phyloP scores from a whole-genome alignment of 2,888 invertebrate genomes.

The Ochropacha duplaris region DNA sequence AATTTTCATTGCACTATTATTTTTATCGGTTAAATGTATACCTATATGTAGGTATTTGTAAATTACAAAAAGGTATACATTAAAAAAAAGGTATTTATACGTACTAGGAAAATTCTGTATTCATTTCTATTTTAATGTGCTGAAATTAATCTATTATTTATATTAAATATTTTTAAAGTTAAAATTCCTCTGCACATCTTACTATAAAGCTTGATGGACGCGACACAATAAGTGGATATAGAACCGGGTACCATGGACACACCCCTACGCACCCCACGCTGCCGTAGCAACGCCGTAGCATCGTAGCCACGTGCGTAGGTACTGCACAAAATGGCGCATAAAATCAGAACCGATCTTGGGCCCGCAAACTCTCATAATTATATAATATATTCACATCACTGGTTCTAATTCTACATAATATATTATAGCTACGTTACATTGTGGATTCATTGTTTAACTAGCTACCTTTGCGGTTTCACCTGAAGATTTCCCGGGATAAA shows the following conservation, averaged over 20 bases:
- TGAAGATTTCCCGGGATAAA: no score
- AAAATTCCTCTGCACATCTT: no score
- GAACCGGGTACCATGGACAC: not conserved
- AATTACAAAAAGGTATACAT: no score
- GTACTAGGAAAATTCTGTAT: not conserved
- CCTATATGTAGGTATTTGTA: no score
- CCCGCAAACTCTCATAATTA: slow-evolving; percentile 33
- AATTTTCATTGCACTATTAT: slow-evolving; percentile 13
- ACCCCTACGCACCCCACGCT: slow-evolving; percentile 12
- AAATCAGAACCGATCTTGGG: slow-evolving; percentile 43
- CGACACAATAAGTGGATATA: not conserved
- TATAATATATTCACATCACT: slow-evolving; percentile 48
- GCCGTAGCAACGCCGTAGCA: slow-evolving; percentile 35
- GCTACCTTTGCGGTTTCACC: no score
- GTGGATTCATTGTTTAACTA: slow-evolving; percentile 13
- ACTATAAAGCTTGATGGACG: not conserved
- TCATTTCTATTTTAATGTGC: no score
- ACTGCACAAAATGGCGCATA: slow-evolving; percentile 51
- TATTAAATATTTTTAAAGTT: no score
- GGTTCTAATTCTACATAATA: slow-evolving; percentile 46
- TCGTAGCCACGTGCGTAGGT: slow-evolving; percentile 38
- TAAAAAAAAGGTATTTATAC: no score
- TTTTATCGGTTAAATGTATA: not conserved
- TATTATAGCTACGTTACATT: slow-evolving; percentile 34
- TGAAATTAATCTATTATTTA: no score